Evolutionary conservation across 2,888 invertebrate species (phyloP).

Genomic region (Lamellibrachia satsuma): DNA sequence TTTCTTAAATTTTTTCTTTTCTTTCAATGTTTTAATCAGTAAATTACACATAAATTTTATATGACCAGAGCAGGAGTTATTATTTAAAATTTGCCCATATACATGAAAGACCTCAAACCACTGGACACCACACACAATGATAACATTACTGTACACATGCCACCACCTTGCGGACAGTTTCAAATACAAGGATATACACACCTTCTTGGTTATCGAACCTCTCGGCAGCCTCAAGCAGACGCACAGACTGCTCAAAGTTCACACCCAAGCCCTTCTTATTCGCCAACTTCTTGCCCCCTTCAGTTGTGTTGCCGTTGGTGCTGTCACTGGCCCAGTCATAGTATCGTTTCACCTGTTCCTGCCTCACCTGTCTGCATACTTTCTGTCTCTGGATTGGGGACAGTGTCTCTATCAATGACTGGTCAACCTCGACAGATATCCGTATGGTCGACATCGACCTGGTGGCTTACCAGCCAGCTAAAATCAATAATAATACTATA

Average conservation of each 20-base stretch:
- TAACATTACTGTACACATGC: no score
- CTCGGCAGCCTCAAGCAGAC: not conserved
- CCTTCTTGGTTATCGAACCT: not conserved
- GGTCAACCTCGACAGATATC: constrained; percentile 40
- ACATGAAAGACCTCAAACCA: no score
- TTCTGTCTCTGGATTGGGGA: constrained; percentile 46
- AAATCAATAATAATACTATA: not conserved
- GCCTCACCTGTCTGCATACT: constrained; percentile 46
- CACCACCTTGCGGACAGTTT: not conserved
- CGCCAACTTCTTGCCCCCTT: not conserved
- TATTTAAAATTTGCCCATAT: no score
- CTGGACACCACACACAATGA: no score
- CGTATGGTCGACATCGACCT: not conserved
- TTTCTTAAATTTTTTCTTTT: no score
- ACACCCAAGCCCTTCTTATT: not conserved
- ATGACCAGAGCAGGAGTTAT: no score
- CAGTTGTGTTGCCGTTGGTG: not conserved
- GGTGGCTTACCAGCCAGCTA: not conserved
- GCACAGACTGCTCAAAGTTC: not conserved
- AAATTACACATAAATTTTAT: no score
- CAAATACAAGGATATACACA: not conserved
- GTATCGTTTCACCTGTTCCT: constrained; percentile 47
- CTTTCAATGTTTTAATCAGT: no score
- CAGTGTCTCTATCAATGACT: constrained; percentile 44
- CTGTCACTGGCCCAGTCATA: not conserved